Conservation (phyloP, 2,888 invertebrate species). For the Drosophila greeni region DNA sequence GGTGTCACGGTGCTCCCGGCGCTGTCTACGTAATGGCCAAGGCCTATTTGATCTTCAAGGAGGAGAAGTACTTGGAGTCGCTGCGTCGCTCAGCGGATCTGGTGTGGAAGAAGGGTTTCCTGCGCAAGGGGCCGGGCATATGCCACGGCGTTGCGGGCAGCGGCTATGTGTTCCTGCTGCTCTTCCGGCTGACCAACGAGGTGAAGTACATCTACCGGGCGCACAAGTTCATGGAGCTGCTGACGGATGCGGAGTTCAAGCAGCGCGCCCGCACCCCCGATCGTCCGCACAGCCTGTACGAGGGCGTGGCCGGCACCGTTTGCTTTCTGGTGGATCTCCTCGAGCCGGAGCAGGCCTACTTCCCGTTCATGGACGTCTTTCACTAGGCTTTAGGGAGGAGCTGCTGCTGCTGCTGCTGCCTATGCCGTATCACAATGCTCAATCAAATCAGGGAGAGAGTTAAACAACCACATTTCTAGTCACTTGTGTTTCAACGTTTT, state of each 20-base stretch:
- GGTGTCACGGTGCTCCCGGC: slow-evolving; percentile 95
- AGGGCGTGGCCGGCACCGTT: slow-evolving; percentile 91
- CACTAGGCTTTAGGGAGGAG: too few relatives aligned
- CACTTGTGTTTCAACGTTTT: slow-evolving; percentile 32
- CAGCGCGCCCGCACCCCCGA: slow-evolving; percentile 87
- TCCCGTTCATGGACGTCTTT: slow-evolving; percentile 89
- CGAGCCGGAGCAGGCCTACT: slow-evolving; percentile 85
- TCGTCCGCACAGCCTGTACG: slow-evolving; percentile 88
- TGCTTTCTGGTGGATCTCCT: slow-evolving; percentile 89
- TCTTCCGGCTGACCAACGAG: slow-evolving; percentile 87
- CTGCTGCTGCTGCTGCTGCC: too few relatives aligned
- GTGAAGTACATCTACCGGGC: slow-evolving; percentile 87
- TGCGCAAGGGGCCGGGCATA: slow-evolving; percentile 92
- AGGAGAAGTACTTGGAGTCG: slow-evolving; percentile 85
- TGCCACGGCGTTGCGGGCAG: slow-evolving; percentile 93
- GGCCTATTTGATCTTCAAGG: slow-evolving; percentile 87
- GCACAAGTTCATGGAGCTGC: slow-evolving; percentile 86
- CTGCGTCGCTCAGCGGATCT: slow-evolving; percentile 86
- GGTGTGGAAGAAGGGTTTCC: slow-evolving; percentile 89
- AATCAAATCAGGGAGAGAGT: slow-evolving; percentile 43
- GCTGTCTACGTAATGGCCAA: slow-evolving; percentile 88
- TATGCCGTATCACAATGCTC: slow-evolving; percentile 12
- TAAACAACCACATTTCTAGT: slow-evolving; percentile 53
- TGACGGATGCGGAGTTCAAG: slow-evolving; percentile 84
- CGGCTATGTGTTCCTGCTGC: slow-evolving; percentile 88